Base-by-base conservation (phyloP, 2,888 invertebrate genomes). In the Abrostola triplasia region DNA sequence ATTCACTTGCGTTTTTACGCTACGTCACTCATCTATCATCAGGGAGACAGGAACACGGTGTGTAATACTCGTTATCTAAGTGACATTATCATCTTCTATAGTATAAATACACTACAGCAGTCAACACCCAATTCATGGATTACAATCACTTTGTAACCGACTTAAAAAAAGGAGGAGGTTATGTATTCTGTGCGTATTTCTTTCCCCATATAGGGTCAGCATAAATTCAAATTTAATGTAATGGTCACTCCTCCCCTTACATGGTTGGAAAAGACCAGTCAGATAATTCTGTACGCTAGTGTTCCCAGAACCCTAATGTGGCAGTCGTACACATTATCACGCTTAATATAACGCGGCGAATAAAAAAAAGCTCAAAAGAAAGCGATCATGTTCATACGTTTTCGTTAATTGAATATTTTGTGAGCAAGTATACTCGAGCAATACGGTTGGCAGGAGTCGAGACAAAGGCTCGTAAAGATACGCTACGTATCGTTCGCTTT, bases 381-480 rank as follows among this genome's bases (percentile, higher is more conserved):
- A 11, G 7, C n/a, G 49, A 68, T 51, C 44, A 56, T 13, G 8
- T 36, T 36, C 0, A 42, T 13, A 40, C 49, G 13, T 57, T 64
- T 68, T 55, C 6, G 50, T 60, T 64, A 68, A 70, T 68, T 74
- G 40, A 67, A 52, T 54, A 64, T 73, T 78, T 51, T 76, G 82
- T 76, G 59, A 44, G 48, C 41, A 73, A 77, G 56, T 70, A 74
- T 87, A 84, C 84, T 62, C 65, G 77, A 70, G 76, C 78, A 82
- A 75, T 82, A 83, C 81, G 87, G 87, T 87, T 87, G 85, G 88
- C 81, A 88, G 89, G 87, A 85, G 85, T 88, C 90, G 79, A 89
- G 86, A 92, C 92, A 92, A 92, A 92, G 92, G 92, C 85, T 90
- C 92, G 89, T 92, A 92, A 92, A 92, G 90, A 91, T 90, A 90